Evolutionary conservation across 2,797 vertebrate species (phyloP).

Genomic region (Enteromius radiatus): DNA sequence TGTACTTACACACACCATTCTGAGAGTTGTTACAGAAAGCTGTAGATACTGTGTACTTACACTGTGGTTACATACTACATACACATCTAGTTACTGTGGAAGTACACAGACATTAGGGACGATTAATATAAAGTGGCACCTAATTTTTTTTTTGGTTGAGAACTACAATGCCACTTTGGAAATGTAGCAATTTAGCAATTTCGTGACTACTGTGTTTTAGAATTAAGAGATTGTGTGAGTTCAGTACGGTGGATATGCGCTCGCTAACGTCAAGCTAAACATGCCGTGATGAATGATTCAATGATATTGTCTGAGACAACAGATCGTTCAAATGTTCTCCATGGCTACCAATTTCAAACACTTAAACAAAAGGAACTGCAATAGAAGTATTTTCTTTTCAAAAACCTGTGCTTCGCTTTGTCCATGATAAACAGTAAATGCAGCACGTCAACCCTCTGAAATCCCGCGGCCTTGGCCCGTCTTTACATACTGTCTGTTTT

Average conservation of each 20-base stretch:
- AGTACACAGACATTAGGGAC: too few relatives aligned
- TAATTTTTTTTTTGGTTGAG: neutral
- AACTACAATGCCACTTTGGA: neutral
- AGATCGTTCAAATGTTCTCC: conserved; percentile 70
- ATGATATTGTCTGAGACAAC: conserved; percentile 73
- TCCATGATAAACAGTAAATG: conserved; percentile 31
- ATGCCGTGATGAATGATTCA: conserved; percentile 68
- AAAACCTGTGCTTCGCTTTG: conserved; percentile 24
- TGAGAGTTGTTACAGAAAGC: too few relatives aligned
- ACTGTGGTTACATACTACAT: too few relatives aligned
- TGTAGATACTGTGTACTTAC: too few relatives aligned
- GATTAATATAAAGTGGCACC: too few relatives aligned
- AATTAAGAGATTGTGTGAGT: conserved; percentile 4
- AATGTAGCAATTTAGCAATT: too few relatives aligned
- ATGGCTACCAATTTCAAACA: conserved; percentile 67
- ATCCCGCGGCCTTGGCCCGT: conserved; percentile 16
- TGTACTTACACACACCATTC: too few relatives aligned
- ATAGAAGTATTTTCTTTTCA: conserved; percentile 63
- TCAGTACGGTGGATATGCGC: neutral
- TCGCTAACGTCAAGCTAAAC: conserved; percentile 51
- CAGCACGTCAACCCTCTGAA: conserved; percentile 20
- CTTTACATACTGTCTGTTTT: conserved; percentile 75
- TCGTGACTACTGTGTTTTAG: neutral
- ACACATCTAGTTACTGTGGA: too few relatives aligned
- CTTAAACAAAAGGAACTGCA: conserved; percentile 62